Evolutionary conservation across 2,113 vertebrate species (phyloP), one percentile per base, ranked within the genome.

Genomic region (Phalacrocorax pelagicus): DNA sequence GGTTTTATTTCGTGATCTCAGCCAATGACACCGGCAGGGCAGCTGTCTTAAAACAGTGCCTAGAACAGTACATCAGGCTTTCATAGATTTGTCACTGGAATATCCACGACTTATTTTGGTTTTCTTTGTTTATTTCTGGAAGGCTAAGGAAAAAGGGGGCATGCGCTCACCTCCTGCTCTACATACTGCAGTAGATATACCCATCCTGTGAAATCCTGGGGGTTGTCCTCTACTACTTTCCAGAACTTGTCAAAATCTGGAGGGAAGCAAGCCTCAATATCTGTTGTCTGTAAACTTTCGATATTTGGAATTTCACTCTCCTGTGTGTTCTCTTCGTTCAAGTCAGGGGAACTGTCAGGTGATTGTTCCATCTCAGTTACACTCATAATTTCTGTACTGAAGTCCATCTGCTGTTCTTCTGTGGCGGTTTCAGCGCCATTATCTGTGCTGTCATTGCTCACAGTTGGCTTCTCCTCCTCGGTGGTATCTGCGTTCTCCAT

Each of bases 151-250:
- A 14, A 14, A 36, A 26, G 57, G 29, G 90, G 51, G 22, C 42
- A 70, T 4, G 38, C 73, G 97, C 98, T 98, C 81, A 99, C 99
- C 99, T 99, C 99, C 97, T 99, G 99, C 96, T 99, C 99, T 32
- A 99, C 99, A 58, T 99, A 99, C 89, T 99, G 99, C 91, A 99
- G 98, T 19, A 99, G 98, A 97, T 99, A 99, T 8, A 99, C 99
- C 99, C 99, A 99, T 62, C 98, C 99, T 15, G 99, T 99, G 98
- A 99, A 99, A 97, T 99, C 99, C 88, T 99, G 99, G 34, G 99
- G 99, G 91, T 99, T 99, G n/a, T 98, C 99, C 91, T 99, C 99
- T 47, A 99, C 98, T 8, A 98, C 99, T 96, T 99, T 99, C 93
- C 98, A 99, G 93, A 99, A 99, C 89, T 98, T 99, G 62, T 99